These are phyloP conservation scores for Drosophila meridiana DNA, from an alignment of 2,888 invertebrate genomes.

Conservation along the genomic window DNA sequence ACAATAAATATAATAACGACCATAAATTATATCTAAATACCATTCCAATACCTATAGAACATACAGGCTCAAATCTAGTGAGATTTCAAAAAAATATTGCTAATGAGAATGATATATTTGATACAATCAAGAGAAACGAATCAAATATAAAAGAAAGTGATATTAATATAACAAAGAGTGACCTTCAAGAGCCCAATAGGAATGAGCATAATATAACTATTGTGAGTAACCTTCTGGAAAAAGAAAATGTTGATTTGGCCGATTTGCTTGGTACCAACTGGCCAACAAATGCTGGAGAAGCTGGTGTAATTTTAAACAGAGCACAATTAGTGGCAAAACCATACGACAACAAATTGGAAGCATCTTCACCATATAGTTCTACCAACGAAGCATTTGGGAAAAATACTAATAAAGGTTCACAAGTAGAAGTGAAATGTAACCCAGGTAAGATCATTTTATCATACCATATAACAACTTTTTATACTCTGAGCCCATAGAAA, in stretches of 20 bases:
- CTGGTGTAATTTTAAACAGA: constrained; percentile 81
- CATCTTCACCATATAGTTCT: not conserved
- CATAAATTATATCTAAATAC: constrained; percentile 8
- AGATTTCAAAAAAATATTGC: constrained; percentile 12
- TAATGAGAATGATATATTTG: constrained; percentile 10
- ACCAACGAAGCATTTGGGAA: constrained; percentile 2
- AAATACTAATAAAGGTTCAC: constrained; percentile 32
- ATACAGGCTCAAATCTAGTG: not conserved
- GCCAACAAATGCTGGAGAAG: constrained; percentile 83
- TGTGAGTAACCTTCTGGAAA: constrained; percentile 68
- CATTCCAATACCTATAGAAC: constrained; percentile 8
- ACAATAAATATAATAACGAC: constrained; percentile 25
- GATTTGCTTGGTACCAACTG: constrained; percentile 83
- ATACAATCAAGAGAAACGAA: constrained; percentile 1
- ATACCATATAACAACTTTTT: too few species aligned
- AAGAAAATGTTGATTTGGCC: constrained; percentile 80
- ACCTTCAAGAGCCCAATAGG: constrained; percentile 80
- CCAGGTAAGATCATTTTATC: constrained; percentile 30
- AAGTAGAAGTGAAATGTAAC: constrained; percentile 25
- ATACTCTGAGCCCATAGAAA: too few species aligned
- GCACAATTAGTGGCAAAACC: constrained; percentile 30
- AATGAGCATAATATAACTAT: constrained; percentile 80
- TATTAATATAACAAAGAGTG: constrained; percentile 80
- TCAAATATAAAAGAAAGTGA: constrained; percentile 79
- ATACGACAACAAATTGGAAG: constrained; percentile 37